A percentile compares a stretch with the other conserved stretches of the same genome.
These are phyloP conservation scores for Xanthorhoe spadicearia DNA, from an alignment of 2,888 invertebrate genomes.

Conservation along the genomic window DNA sequence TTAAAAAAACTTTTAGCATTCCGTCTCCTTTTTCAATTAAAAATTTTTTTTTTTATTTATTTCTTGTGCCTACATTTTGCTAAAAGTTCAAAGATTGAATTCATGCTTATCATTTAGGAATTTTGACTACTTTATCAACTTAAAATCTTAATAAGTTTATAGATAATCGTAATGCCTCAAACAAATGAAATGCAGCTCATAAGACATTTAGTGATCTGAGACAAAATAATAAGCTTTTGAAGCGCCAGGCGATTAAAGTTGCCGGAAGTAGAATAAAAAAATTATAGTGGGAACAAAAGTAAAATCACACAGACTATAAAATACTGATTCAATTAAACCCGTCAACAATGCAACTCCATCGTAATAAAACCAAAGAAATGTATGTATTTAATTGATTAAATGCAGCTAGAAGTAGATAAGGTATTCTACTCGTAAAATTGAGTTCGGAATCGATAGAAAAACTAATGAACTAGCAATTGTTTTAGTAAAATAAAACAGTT, in stretches of 20 bases:
- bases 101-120: too few relatives aligned
- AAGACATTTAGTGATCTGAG: not conserved
- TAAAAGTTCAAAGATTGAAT: not conserved
- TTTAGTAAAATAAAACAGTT: constrained; percentile 41
- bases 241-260: not conserved
- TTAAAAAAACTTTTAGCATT: not conserved
- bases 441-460: constrained; percentile 53
- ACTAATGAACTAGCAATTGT: constrained; percentile 54
- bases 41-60: not conserved
- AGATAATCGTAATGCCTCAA: too few relatives aligned
- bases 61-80: not conserved
- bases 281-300: constrained; percentile 31
- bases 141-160: too few relatives aligned
- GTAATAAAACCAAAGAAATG: constrained; percentile 45
- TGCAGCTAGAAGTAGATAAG: constrained; percentile 48
- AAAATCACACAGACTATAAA: constrained; percentile 29
- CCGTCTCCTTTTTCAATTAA: too few relatives aligned
- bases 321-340: constrained; percentile 34
- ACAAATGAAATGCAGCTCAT: not conserved
- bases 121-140: too few relatives aligned
- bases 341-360: constrained; percentile 39
- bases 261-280: not conserved
- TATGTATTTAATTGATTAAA: constrained; percentile 56
- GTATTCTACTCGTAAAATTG: constrained; percentile 49
- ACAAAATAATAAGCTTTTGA: not conserved